Evolutionary conservation across 2,888 invertebrate genomes (phyloP), one percentile per base, ranked within the genome.

Genomic region (Caenorhabditis sp.): DNA sequence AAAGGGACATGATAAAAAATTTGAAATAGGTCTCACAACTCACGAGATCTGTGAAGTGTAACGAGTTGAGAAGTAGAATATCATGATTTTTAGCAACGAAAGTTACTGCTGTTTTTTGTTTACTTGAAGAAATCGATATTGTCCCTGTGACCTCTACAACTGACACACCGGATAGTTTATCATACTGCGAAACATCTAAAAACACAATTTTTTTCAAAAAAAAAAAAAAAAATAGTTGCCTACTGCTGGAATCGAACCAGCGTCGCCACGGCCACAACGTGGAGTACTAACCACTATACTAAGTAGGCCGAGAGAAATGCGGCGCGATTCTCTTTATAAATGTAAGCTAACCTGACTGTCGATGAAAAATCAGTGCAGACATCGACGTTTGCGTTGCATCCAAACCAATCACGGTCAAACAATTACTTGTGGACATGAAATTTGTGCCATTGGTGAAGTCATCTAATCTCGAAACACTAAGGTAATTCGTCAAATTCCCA

Each of bases 261-360:
- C 80, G 84, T 84, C 84, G 84, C 84, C 82, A 83, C 84, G 84
- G 84, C 84, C 83, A 84, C 84, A 84, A 84, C 84, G 84, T 83
- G 82, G 84, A 84, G 84, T 84, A 84, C 84, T 83, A 84, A 84
- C 84, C 84, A 84, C 84, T 84, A 84, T 84, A 84, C 84, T 84
- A 84, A 64, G 68, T 60, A 65, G 73, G 73, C 71, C 71, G 61
- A 71, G 26, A 61, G 64, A 27, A 36, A 26, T 3, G 36, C 17
- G 0, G 59, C 60, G 59, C 60, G 14, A 8, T n/a, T 49, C 8
- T 4, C 17, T 17, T 20, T n/a, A n/a, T 20, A 49, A 49, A n/a
- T 49, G 20, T 31, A 10, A 31, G 31, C 31, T 31, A 4, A 31
- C 31, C 56, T 10, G 27, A 26, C 14, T 56, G 4, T 56, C 25